A percentile compares a stretch with the other conserved stretches of the same genome.
phyloP scores from a whole-genome alignment of 2,888 invertebrate species.

The Drosophila kambysellisi region DNA sequence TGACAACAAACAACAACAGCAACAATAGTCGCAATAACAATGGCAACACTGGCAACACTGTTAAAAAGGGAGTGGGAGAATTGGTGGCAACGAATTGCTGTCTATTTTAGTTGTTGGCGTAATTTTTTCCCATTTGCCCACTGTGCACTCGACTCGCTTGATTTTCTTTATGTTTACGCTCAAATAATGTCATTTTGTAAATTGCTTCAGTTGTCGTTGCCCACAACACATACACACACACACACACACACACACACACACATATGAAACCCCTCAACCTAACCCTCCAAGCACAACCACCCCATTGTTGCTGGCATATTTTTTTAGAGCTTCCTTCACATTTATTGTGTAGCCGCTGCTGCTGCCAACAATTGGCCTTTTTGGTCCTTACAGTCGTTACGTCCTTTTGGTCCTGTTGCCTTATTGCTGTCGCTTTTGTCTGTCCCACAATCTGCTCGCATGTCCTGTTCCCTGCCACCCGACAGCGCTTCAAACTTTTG shows the following conservation, averaged over 20 bases:
- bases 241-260: slow-evolving; percentile 15
- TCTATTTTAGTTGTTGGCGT: slow-evolving; percentile 74
- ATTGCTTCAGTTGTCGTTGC: slow-evolving; percentile 67
- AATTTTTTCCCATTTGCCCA: slow-evolving; percentile 63
- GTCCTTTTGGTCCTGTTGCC: slow-evolving; percentile 28
- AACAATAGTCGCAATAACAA: slow-evolving; percentile 52
- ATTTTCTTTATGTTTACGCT: slow-evolving; percentile 70
- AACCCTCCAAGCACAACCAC: slow-evolving; percentile 6
- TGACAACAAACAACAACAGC: slow-evolving; percentile 23
- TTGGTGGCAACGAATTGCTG: slow-evolving; percentile 44
- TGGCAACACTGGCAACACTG: slow-evolving; percentile 48
- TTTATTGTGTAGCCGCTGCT: slow-evolving; percentile 50
- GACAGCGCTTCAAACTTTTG: slow-evolving; percentile 61
- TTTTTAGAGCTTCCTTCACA: slow-evolving; percentile 65
- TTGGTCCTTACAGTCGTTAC: slow-evolving; percentile 41
- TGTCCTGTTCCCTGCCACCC: background rate
- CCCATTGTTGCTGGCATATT: slow-evolving; percentile 60
- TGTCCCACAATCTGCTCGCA: slow-evolving; percentile 25
- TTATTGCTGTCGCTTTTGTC: slow-evolving; percentile 50
- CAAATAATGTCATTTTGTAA: slow-evolving; percentile 80
- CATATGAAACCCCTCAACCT: slow-evolving; percentile 8
- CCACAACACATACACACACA: background rate
- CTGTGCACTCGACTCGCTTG: slow-evolving; percentile 19
- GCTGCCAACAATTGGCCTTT: slow-evolving; percentile 74
- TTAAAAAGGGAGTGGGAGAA: background rate